Conservation (phyloP, 2,888 invertebrate genomes). For the Amorpha juglandis region DNA sequence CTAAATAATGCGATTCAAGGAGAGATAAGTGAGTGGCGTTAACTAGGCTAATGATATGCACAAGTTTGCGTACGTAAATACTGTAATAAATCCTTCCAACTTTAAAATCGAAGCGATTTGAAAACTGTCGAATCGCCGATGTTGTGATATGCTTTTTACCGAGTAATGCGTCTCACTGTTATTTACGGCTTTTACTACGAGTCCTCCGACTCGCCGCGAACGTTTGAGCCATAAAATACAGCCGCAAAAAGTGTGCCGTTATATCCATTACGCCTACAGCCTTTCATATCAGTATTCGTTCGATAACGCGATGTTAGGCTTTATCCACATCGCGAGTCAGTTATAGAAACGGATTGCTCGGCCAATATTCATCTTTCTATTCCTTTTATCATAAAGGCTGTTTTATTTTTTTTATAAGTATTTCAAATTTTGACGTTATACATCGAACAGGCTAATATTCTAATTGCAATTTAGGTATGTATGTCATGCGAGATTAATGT, state of each 20-base stretch:
- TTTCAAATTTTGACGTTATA: background rate
- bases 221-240: constrained; percentile 53
- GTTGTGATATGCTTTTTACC: constrained; percentile 41
- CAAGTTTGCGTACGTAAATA: background rate
- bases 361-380: constrained; percentile 1
- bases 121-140: constrained; percentile 10
- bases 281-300: constrained; percentile 48
- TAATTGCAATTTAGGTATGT: background rate
- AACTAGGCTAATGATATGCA: background rate
- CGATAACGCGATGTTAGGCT: constrained; percentile 41
- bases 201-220: constrained; percentile 45
- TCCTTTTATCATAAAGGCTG: background rate
- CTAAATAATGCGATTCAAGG: background rate
- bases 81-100: background rate
- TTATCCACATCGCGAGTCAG: constrained; percentile 34
- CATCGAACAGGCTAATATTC: constrained; percentile 4
- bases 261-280: constrained; percentile 56
- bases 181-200: constrained; percentile 47
- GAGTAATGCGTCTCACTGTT: constrained; percentile 45
- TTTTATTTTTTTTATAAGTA: background rate
- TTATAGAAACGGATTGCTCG: constrained; percentile 37
- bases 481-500: constrained; percentile 9
- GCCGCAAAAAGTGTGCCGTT: constrained; percentile 51
- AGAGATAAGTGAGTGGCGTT: background rate
- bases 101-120: constrained; percentile 14